Evolutionary conservation across 2,888 invertebrate species (phyloP), one percentile per base, ranked within the genome.

Genomic region (Folsomia candida): DNA sequence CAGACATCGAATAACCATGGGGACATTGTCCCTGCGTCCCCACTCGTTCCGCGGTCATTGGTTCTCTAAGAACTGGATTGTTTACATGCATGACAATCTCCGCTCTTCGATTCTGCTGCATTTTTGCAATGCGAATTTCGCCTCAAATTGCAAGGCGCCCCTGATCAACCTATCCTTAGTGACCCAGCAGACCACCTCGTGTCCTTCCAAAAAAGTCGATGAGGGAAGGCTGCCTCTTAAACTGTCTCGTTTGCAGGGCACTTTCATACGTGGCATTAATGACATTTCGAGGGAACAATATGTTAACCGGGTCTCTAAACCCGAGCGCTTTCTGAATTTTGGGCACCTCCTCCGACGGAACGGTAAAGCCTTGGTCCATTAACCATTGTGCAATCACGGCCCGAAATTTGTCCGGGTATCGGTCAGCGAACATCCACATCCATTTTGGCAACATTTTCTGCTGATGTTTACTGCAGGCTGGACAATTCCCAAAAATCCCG

Each of bases 371-470:
- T 59, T 72, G 68, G 54, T 75, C 75, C 70, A 75, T 20, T 2
- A 75, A 72, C 68, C 70, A 72, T 47, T 75, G 75, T 2, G 75
- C 72, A 59, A 75, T 70, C 37, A 68, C 72, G 18, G 75, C 75
- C 3, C 75, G 68, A 47, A 75, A 75, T 66, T 68, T 68, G 18
- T 64, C 20, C 20, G 75, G 75, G 64, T 72, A 75, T 70, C 65
- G 65, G 59, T 72, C 70, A 47, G 69, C 68, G 64, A 75, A 72
- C 24, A 67, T 70, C 58, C 26, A 68, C 14, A 75, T 60, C 75
- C 75, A 75, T 51, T 70, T 29, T n/a, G 75, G 75, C 25, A 75
- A 47, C 57, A 70, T 72, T 54, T 69, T 60, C 64, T 72, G 66
- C 51, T 75, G 75, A 57, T 69, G 70, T 18, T 70, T 68, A n/a